phyloP scores from a whole-genome alignment of 2,797 vertebrate genomes.

The Argya squamiceps region DNA sequence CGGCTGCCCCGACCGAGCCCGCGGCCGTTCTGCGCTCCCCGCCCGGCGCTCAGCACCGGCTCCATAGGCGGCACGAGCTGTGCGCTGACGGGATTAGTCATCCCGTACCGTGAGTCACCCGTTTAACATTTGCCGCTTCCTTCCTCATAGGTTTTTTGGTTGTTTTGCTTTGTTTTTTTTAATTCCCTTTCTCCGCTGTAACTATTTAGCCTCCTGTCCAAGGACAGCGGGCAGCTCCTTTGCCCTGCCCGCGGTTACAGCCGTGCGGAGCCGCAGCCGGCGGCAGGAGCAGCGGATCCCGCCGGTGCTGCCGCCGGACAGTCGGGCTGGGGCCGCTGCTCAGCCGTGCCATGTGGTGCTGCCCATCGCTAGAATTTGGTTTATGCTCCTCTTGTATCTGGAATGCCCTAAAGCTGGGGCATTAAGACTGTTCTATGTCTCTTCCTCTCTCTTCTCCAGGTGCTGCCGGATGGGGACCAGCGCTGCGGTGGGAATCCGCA shows the following conservation, averaged over 20 bases:
- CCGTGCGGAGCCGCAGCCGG: background rate
- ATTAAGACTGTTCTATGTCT: background rate
- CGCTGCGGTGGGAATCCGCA: no score
- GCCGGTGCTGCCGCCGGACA: background rate
- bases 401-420: background rate
- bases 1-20: background rate
- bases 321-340: background rate
- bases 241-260: accelerated
- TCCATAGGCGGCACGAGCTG: background rate
- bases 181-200: background rate
- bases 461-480: no score
- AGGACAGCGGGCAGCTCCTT: background rate
- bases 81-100: conserved; percentile 47
- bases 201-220: background rate
- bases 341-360: background rate
- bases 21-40: background rate
- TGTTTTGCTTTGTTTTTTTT: background rate
- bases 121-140: conserved; percentile 38
- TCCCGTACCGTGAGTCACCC: conserved; percentile 25
- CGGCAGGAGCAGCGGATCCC: background rate
- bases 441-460: background rate
- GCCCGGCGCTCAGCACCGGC: background rate
- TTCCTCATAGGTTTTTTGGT: background rate
- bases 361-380: background rate
- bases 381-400: background rate